A percentile compares a stretch with the other conserved stretches of the same genome.
These are phyloP conservation scores for Hirtodrosophila cameraria DNA, from an alignment of 2,888 invertebrate species.

Conservation along the genomic window DNA sequence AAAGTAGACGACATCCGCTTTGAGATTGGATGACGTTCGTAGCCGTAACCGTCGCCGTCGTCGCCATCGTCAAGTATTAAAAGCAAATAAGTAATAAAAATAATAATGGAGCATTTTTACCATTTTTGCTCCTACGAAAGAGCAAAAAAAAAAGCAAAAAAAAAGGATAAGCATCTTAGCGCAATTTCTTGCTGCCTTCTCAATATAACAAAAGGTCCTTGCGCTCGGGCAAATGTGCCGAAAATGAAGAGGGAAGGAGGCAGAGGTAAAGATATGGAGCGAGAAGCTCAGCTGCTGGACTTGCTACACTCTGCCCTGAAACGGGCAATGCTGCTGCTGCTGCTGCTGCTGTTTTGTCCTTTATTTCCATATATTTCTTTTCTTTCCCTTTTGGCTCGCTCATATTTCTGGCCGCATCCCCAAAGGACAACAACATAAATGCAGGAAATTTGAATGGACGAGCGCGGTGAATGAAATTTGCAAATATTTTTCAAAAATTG, in stretches of 20 bases:
- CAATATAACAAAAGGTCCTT: slow-evolving; percentile 81
- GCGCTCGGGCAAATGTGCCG: slow-evolving; percentile 76
- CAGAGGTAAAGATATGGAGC: neutral
- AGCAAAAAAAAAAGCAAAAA: slow-evolving; percentile 49
- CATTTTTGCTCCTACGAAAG: slow-evolving; percentile 70
- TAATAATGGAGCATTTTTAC: slow-evolving; percentile 80
- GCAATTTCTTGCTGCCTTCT: slow-evolving; percentile 79
- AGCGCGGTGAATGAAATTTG: slow-evolving; percentile 81
- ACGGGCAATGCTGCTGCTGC: slow-evolving; percentile 49
- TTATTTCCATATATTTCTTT: slow-evolving; percentile 70
- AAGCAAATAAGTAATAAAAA: slow-evolving; percentile 80
- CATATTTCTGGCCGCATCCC: slow-evolving; percentile 53
- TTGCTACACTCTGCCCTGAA: slow-evolving; percentile 30
- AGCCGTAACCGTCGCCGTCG: slow-evolving; percentile 19
- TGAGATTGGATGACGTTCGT: slow-evolving; percentile 78
- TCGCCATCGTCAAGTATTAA: slow-evolving; percentile 75
- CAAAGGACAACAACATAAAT: slow-evolving; percentile 75
- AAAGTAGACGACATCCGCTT: slow-evolving; percentile 80
- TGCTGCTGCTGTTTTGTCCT: slow-evolving; percentile 73
- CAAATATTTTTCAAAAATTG: slow-evolving; percentile 82
- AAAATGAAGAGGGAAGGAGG: slow-evolving; percentile 54
- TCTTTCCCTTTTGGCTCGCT: slow-evolving; percentile 23
- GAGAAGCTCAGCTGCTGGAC: slow-evolving; percentile 67
- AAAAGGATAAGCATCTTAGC: slow-evolving; percentile 80
- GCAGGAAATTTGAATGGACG: slow-evolving; percentile 82